A percentile compares a stretch with the other conserved stretches of the same genome.
These are phyloP conservation scores for Epinephelus moara DNA, from an alignment of 2,113 vertebrate species.

Conservation along the genomic window DNA sequence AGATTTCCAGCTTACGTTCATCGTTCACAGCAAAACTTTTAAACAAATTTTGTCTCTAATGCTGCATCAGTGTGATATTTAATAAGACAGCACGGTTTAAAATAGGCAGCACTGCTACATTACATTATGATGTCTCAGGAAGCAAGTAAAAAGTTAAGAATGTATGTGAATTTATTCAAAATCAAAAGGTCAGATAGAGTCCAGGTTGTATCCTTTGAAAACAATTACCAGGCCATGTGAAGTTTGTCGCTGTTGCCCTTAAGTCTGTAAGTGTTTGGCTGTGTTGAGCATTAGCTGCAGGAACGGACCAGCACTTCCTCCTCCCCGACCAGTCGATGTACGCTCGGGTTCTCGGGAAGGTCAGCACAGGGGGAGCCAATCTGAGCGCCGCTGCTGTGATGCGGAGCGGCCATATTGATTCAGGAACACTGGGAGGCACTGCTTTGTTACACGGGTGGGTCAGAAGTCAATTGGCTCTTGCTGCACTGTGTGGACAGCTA, in stretches of 20 bases:
- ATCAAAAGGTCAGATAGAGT: slow-evolving; percentile 28
- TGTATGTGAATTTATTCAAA: slow-evolving; percentile 19
- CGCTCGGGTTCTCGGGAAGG: slow-evolving; percentile 60
- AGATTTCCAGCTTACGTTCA: not conserved
- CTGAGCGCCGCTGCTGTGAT: slow-evolving; percentile 55
- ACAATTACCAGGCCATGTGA: slow-evolving; percentile 26
- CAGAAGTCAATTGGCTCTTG: slow-evolving; percentile 75
- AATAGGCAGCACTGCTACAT: not conserved
- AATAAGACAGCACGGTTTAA: slow-evolving; percentile 7
- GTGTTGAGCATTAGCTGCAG: slow-evolving; percentile 28
- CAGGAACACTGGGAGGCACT: slow-evolving; percentile 66
- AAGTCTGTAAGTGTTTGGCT: slow-evolving; percentile 26
- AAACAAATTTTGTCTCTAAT: not conserved
- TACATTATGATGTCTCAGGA: not conserved
- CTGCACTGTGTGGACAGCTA: slow-evolving; percentile 63
- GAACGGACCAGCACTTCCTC: slow-evolving; percentile 52
- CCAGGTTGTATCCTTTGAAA: slow-evolving; percentile 24
- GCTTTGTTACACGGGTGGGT: slow-evolving; percentile 66
- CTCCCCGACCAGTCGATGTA: slow-evolving; percentile 63
- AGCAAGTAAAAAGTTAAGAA: not conserved
- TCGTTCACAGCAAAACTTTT: not conserved
- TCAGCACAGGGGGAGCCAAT: slow-evolving; percentile 73
- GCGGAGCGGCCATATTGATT: slow-evolving; percentile 75
- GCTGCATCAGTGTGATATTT: slow-evolving; percentile 24
- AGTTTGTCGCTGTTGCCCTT: slow-evolving; percentile 31